Base-by-base conservation (phyloP, 2,888 invertebrate species). In the Melinaea menophilus region DNA sequence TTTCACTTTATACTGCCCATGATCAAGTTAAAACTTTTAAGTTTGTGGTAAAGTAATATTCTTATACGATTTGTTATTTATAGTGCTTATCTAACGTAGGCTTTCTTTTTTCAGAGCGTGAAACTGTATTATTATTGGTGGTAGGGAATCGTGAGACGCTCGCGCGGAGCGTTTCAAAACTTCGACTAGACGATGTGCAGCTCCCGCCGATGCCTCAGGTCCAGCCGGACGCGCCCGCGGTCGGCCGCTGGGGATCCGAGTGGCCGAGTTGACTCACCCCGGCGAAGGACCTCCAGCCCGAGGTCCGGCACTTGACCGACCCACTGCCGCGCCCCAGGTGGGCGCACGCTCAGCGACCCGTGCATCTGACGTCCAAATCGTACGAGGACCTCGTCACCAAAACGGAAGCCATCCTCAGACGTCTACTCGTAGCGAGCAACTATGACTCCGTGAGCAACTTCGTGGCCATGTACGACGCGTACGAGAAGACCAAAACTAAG, bases 191-290 rank as follows among this genome's bases (percentile, higher is more conserved):
- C n/a, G 68, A 65, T 62, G 63, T 59, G 79, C 77, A 71, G 74
- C 77, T 69, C 75, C 61, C 69, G 81, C 85, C 75, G 80, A 82
- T 74, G 76, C 62, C 47, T 61, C 84, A 90, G 86, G 92, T 91
- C 79, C 92, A 92, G 87, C 81, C 87, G 78, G 80, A 80, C 69
- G 80, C 94, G 90, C 96, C 96, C 91, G 93, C 94, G 84, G 96
- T 96, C 84, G 96, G 96, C 83, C 95, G 96, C 76, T 97, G 96
- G 96, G 97, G 96, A 88, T 94, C 95, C 92, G 97, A 97, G 91
- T 97, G 97, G 97, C 97, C 97, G 92, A 97, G 97, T 97, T 97
- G 97, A 97, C 97, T 97, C 97, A 95, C 94, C 93, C 90, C 91
- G 90, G 84, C 73, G 73, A 72, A 75, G 75, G 81, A 75, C 71